phyloP scores from a whole-genome alignment of 2,888 invertebrate species.

The Anagyrus pseudococci region DNA sequence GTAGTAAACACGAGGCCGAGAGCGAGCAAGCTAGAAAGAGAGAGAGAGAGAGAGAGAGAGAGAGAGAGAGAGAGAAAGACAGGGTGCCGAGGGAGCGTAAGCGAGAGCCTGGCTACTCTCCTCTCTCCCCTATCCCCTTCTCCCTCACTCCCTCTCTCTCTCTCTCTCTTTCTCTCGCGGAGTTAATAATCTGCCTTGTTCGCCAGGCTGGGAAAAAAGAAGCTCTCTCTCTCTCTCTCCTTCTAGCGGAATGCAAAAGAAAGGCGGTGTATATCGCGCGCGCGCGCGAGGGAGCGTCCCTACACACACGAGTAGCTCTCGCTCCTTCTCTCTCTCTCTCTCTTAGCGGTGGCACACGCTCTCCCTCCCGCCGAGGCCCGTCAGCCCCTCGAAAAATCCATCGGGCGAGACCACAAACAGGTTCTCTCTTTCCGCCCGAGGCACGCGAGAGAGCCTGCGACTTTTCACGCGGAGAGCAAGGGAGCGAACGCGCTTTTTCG shows the following conservation, averaged over 20 bases:
- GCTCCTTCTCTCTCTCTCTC: constrained; percentile 6
- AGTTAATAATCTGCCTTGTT: constrained; percentile 44
- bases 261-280: constrained; percentile 38
- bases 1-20: constrained; percentile 38
- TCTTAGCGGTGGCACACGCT: too few species aligned
- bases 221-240: constrained; percentile 19
- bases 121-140: constrained; percentile 12
- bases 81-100: too few species aligned
- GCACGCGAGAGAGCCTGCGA: too few species aligned
- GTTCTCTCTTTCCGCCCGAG: too few species aligned
- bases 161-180: constrained; percentile 13
- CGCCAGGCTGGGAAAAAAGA: constrained; percentile 24
- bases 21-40: too few species aligned
- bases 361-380: too few species aligned
- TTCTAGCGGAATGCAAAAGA: constrained; percentile 46
- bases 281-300: not conserved
- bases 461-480: too few species aligned
- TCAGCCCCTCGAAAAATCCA: too few species aligned
- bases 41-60: constrained; percentile 1
- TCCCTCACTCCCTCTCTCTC: constrained; percentile 7
- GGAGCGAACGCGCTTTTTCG: too few species aligned
- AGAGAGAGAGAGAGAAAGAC: not conserved
- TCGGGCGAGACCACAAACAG: too few species aligned
- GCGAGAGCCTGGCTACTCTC: not conserved
- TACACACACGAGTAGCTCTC: too few species aligned